Percentiles rank a stretch among this genome's conserved stretches.
Conservation (phyloP, 2,113 vertebrate genomes). For the Fregetta grallaria region DNA sequence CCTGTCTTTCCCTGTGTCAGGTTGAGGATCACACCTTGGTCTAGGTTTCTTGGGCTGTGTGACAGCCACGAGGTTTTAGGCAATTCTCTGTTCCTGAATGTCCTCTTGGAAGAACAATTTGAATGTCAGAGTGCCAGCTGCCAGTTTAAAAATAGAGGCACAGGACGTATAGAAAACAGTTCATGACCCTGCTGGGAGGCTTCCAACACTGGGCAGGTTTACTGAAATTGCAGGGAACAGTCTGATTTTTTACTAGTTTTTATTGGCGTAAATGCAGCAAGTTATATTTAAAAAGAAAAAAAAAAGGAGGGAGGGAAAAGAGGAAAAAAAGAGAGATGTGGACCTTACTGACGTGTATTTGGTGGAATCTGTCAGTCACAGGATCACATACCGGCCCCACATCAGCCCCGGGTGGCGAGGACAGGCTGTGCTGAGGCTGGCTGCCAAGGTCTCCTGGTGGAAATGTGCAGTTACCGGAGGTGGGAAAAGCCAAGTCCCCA, state of each 20-base stretch:
- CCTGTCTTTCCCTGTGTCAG: background rate
- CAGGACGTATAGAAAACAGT: background rate
- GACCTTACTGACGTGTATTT: background rate
- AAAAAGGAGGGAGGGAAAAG: background rate
- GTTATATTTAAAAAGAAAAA: background rate
- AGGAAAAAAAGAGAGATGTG: background rate
- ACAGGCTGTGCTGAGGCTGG: background rate
- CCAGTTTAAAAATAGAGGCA: conserved; percentile 20
- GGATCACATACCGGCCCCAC: background rate
- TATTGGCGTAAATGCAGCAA: background rate
- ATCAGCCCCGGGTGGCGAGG: background rate
- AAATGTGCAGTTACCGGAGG: background rate
- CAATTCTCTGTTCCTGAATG: background rate
- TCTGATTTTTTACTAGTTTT: background rate
- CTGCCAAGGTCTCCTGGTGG: background rate
- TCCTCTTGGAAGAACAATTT: background rate
- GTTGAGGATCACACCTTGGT: background rate
- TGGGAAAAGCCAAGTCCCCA: background rate
- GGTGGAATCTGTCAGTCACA: background rate
- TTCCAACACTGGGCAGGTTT: conserved; percentile 13
- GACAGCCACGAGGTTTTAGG: background rate
- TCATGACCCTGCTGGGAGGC: conserved; percentile 18
- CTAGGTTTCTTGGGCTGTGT: background rate
- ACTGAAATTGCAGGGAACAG: conserved; percentile 10
- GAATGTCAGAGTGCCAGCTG: background rate